Evolutionary conservation across 2,113 vertebrate species (phyloP), one percentile per base, ranked within the genome.

Genomic region (Capricornis sumatraensis): DNA sequence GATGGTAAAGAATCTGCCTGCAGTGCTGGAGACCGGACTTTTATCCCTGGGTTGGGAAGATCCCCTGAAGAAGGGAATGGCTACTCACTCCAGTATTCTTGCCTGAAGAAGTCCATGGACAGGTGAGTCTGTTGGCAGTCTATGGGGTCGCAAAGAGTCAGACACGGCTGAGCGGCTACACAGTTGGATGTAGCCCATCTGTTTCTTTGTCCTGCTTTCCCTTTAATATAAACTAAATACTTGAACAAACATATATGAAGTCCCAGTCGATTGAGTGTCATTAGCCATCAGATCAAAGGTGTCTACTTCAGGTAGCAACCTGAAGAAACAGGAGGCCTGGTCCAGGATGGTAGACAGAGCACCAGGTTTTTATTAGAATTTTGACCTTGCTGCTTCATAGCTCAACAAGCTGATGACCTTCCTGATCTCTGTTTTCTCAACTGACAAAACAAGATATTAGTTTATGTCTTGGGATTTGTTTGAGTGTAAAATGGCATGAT

Each of bases 401-500:
- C 5, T 79, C 10, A 40, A 12, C 15, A 82, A 40, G 28, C 7
- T 5, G 11, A 78, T 92, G 11, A 55, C n/a, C 25, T 86, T 94
- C 40, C 40, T 67, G 83, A 62, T 95, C 21, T 94, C 40, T 76
- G 19, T 58, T 78, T 87, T 27, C 25, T 82, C 23, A n/a, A 12
- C 2, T 47, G 53, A 58, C 92, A 27, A 60, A 9, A 2, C 1
- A 28, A 28, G 7, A 7, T 25, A 82, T 36, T 76, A 58, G 36
- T 13, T 30, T 64, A 36, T 55, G 45, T 40, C 27, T 40, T 25
- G 47, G 2, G 2, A 60, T 79, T 52, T 81, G 55, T 85, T 95
- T 93, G n/a, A 93, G 14, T 12, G 12, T 90, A 52, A 94, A 89
- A 52, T 95, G 58, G 15, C 50, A 53, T 86, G 10, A 76, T 87